These are phyloP conservation scores for Okapia johnstoni DNA, from an alignment of 2,113 vertebrate genomes.

Conservation along the genomic window DNA sequence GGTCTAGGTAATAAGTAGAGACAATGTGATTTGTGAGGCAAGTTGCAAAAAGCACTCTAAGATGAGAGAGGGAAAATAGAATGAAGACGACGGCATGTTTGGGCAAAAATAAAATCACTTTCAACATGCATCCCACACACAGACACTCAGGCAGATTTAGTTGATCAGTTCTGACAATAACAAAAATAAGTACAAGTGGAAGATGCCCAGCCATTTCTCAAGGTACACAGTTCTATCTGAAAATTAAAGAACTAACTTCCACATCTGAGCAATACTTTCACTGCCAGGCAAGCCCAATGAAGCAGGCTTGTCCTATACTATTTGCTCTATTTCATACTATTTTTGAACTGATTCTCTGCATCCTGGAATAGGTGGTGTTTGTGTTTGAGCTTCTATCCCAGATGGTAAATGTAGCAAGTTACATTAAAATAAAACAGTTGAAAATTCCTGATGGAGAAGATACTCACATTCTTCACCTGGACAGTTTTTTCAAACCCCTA, in stretches of 20 bases:
- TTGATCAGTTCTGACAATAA: background rate
- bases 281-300: background rate
- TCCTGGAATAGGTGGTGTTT: background rate
- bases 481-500: background rate
- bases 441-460: background rate
- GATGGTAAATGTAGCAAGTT: background rate
- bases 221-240: background rate
- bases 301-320: background rate
- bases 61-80: background rate
- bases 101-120: background rate
- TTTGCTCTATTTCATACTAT: background rate
- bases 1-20: background rate
- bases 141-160: background rate
- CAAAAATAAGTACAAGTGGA: background rate
- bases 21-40: background rate
- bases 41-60: background rate
- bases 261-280: background rate
- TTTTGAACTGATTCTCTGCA: background rate
- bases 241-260: background rate
- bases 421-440: background rate
- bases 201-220: background rate
- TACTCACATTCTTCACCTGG: background rate
- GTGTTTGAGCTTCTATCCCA: rapidly evolving
- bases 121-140: rapidly evolving
- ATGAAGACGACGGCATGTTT: background rate